Percentiles rank a stretch among this genome's conserved stretches.
These are phyloP conservation scores for Bungarus multicinctus DNA, from an alignment of 2,113 vertebrate genomes.

Conservation along the genomic window DNA sequence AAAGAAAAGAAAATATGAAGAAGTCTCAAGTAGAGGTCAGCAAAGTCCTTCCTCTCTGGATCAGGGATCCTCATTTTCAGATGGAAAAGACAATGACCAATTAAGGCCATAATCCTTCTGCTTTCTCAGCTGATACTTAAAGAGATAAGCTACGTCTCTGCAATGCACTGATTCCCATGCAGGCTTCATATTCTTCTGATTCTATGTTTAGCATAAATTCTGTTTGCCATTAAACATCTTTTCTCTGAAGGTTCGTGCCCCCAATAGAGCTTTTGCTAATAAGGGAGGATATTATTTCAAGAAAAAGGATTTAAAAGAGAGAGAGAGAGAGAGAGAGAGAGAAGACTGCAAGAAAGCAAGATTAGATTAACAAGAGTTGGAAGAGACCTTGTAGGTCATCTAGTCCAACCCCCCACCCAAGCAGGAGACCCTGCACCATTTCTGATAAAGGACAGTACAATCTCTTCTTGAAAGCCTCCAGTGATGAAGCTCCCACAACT, in stretches of 20 bases:
- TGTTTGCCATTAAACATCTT: not conserved
- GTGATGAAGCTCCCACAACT: too few relatives aligned
- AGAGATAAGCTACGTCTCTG: not conserved
- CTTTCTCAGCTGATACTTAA: not conserved
- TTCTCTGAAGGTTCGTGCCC: not conserved
- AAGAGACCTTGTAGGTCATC: too few relatives aligned
- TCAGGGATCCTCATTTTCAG: not conserved
- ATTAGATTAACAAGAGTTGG: too few relatives aligned
- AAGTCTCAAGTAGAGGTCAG: not conserved
- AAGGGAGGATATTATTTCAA: not conserved
- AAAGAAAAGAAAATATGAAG: not conserved
- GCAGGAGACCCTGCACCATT: too few relatives aligned
- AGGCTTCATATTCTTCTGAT: not conserved
- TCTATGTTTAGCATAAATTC: not conserved
- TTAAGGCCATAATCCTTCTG: not conserved
- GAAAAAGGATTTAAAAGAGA: not conserved
- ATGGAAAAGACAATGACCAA: not conserved
- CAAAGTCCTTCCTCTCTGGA: not conserved
- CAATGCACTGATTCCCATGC: not conserved
- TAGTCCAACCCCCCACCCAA: too few relatives aligned
- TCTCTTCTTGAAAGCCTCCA: too few relatives aligned
- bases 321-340: too few relatives aligned
- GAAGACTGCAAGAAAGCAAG: slow-evolving; percentile 25
- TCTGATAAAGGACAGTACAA: too few relatives aligned
- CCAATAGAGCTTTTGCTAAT: not conserved